phyloP scores from a whole-genome alignment of 2,888 invertebrate genomes.

The Amphimallon solstitiale region DNA sequence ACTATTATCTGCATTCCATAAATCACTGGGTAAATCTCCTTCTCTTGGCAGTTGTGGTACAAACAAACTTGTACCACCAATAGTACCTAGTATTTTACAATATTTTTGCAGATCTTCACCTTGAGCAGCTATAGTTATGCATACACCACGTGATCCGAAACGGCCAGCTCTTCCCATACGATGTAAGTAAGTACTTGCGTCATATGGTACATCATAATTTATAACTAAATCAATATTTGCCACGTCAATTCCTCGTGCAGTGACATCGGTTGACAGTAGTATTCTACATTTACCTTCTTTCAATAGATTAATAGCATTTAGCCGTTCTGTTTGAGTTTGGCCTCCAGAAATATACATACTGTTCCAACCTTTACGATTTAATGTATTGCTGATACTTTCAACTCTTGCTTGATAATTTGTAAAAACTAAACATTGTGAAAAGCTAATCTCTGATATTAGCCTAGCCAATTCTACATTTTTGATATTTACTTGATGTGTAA shows the following conservation, averaged over 20 bases:
- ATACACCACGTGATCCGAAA: conserved; percentile 86
- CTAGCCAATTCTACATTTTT: conserved; percentile 73
- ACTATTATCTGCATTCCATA: conserved; percentile 53
- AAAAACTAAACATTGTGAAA: conserved; percentile 93
- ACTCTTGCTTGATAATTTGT: conserved; percentile 89
- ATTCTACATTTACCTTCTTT: conserved; percentile 85
- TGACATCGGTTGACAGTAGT: conserved; percentile 89
- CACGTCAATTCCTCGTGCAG: conserved; percentile 94
- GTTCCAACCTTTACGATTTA: conserved; percentile 80
- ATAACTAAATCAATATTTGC: conserved; percentile 92
- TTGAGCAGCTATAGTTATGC: conserved; percentile 77
- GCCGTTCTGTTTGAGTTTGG: conserved; percentile 81
- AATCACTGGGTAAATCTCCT: conserved; percentile 52
- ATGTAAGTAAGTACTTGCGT: conserved; percentile 88
- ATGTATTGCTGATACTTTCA: conserved; percentile 77
- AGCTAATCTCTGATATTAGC: conserved; percentile 77
- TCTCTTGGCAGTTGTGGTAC: conserved; percentile 64
- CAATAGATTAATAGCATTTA: conserved; percentile 79
- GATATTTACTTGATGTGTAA: conserved; percentile 72
- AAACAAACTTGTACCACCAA: conserved; percentile 67
- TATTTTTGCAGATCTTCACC: conserved; percentile 73
- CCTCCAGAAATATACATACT: conserved; percentile 81
- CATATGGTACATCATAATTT: conserved; percentile 87
- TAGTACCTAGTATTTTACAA: conserved; percentile 67
- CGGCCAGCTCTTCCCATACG: conserved; percentile 95